A percentile compares a stretch with the other conserved stretches of the same genome.
These are phyloP conservation scores for Campoplex nolae DNA, from an alignment of 2,888 invertebrate species.

Conservation along the genomic window DNA sequence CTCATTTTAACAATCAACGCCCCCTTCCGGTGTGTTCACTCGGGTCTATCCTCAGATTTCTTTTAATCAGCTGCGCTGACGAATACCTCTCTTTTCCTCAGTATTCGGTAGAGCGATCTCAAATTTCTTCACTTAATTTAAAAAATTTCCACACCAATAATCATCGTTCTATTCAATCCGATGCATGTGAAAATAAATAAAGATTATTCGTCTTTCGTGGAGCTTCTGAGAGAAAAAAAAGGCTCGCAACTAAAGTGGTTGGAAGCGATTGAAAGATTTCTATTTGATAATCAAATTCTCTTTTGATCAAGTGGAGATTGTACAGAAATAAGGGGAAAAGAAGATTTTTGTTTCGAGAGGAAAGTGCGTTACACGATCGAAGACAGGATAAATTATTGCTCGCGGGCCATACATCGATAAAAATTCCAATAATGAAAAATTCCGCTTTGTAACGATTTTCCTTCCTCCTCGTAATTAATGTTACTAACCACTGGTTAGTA, in stretches of 20 bases:
- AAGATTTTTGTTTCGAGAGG: not conserved
- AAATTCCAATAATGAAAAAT: constrained; percentile 66
- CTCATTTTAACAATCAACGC: constrained; percentile 62
- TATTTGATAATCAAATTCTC: constrained; percentile 16
- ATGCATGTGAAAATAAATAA: not conserved
- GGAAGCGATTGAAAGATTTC: not conserved
- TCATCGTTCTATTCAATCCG: not conserved
- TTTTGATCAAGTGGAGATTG: constrained; percentile 36
- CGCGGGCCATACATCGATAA: constrained; percentile 15
- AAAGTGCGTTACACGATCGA: constrained; percentile 21
- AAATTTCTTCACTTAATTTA: not conserved
- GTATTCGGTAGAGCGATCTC: not conserved
- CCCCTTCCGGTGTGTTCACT: constrained; percentile 43
- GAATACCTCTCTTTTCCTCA: no score
- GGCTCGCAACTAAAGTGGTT: not conserved
- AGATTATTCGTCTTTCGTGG: not conserved
- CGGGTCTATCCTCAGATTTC: constrained; percentile 25
- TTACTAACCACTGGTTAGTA: constrained; percentile 64
- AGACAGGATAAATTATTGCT: constrained; percentile 52
- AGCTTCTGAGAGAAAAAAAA: not conserved
- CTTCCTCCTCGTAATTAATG: constrained; percentile 73
- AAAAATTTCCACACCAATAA: not conserved
- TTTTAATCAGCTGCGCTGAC: constrained; percentile 19
- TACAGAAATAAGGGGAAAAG: not conserved
- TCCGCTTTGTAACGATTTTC: constrained; percentile 49